phyloP scores from a whole-genome alignment of 2,113 vertebrate species.

The Caloenas nicobarica region DNA sequence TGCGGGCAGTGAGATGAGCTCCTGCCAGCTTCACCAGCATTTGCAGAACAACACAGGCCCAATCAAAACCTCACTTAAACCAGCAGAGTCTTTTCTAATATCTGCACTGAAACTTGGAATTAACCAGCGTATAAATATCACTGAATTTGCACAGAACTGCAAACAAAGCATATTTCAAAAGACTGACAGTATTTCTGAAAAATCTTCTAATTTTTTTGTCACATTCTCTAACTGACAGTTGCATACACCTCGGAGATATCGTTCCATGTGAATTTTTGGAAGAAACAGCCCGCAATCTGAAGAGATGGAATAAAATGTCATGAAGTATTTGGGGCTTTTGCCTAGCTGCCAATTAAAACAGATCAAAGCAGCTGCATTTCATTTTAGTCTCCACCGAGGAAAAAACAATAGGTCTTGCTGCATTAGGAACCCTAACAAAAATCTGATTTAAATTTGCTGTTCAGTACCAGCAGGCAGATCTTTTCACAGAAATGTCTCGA shows the following conservation, averaged over 20 bases:
- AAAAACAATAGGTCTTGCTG: background rate
- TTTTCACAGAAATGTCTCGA: background rate
- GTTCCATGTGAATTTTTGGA: background rate
- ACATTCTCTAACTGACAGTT: background rate
- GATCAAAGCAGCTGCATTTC: background rate
- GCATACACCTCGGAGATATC: background rate
- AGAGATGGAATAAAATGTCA: background rate
- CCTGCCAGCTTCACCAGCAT: background rate
- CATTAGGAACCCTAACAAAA: background rate
- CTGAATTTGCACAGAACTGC: background rate
- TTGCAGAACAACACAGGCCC: background rate
- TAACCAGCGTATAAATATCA: rapidly evolving
- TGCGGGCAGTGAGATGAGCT: background rate
- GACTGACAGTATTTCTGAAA: background rate
- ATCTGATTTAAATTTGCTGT: background rate
- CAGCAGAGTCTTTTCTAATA: background rate
- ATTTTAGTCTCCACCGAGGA: background rate
- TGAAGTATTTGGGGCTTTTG: background rate
- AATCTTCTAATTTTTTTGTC: background rate
- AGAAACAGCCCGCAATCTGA: background rate
- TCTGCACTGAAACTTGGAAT: background rate
- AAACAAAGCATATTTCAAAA: background rate
- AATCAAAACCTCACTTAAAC: background rate
- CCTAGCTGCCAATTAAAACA: background rate
- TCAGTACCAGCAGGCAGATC: background rate